Evolutionary conservation across 2,888 invertebrate genomes (phyloP), one percentile per base, ranked within the genome.

Genomic region (Melanargia galathea): DNA sequence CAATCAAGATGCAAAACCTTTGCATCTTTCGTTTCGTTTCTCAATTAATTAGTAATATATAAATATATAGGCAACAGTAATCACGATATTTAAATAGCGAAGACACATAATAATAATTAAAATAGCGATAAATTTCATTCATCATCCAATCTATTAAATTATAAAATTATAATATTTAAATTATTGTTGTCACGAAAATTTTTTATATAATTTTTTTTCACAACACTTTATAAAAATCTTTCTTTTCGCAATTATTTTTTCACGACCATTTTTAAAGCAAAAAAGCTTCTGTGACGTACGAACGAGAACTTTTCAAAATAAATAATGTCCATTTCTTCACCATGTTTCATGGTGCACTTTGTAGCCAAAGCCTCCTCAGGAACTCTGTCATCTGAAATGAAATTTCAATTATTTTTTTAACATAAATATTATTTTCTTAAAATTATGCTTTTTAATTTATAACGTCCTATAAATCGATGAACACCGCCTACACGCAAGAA

Each of bases 371-470:
- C 84, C 79, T 82, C 81, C 88, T 89, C 89, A 87, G 80, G 86
- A 86, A 71, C 81, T 83, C 82, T 90, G 90, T 90, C 91, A 91
- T 91, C 91, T 91, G 90, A 26, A 87, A 91, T 46, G 0, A 22
- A 20, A 46, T 46, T 11, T 22, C 2, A 46, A 16, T 16, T 11
- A 0, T 16, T 16, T 16, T 16, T 40, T n/a, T n/a, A n/a, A n/a
- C n/a, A 40, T 7, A n/a, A 40, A n/a, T 18, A 18, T 2, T 43
- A n/a, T 16, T 43, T 18, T 18, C 1, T 8, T n/a, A 18, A 8
- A 22, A 22, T 20, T 18, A 43, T 18, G n/a, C n/a, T n/a, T n/a
- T n/a, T n/a, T n/a, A n/a, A n/a, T n/a, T n/a, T n/a, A n/a, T n/a
- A n/a, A n/a, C n/a, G n/a, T n/a, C n/a, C n/a, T n/a, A n/a, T n/a